Conservation (phyloP, 1,140 invertebrate species). For the Sycophaga agraensis region DNA sequence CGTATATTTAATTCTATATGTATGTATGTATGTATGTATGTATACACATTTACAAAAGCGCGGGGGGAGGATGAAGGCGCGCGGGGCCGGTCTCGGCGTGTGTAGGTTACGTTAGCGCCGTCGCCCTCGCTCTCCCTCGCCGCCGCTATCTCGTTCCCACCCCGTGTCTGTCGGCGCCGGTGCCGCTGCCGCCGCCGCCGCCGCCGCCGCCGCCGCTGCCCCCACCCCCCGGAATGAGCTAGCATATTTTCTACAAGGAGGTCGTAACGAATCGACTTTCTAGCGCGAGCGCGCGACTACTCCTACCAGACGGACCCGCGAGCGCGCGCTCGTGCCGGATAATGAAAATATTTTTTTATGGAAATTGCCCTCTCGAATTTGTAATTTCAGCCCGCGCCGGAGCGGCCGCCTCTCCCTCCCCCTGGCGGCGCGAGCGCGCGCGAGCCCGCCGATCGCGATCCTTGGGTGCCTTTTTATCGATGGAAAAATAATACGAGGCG, state of each 20-base stretch:
- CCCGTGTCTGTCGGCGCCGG: no score
- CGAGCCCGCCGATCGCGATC: neutral
- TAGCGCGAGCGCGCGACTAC: constrained; percentile 34
- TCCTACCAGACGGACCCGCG: neutral
- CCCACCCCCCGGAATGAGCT: constrained; percentile 44
- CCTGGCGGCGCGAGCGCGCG: no score
- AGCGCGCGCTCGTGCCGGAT: neutral
- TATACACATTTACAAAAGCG: constrained; percentile 31
- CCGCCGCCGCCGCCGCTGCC: constrained; percentile 23
- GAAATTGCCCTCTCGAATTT: constrained; percentile 27
- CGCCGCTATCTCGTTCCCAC: constrained; percentile 13
- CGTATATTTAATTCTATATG: constrained; percentile 59
- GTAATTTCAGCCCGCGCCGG: constrained; percentile 13
- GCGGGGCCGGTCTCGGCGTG: no score
- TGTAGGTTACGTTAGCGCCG: neutral
- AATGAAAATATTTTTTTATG: constrained; percentile 29
- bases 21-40: constrained; percentile 40
- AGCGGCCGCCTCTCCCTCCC: neutral
- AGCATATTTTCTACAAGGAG: constrained; percentile 53
- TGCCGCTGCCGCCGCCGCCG: constrained; percentile 25
- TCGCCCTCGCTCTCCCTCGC: constrained; percentile 14
- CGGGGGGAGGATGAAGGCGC: constrained; percentile 16
- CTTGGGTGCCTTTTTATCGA: constrained; percentile 6
- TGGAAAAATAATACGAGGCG: constrained; percentile 20
- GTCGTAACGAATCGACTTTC: constrained; percentile 55